Percentiles rank a stretch among this genome's conserved stretches.
Evolutionary conservation across 2,113 vertebrate species (phyloP).

Genomic region (Salvator merianae): DNA sequence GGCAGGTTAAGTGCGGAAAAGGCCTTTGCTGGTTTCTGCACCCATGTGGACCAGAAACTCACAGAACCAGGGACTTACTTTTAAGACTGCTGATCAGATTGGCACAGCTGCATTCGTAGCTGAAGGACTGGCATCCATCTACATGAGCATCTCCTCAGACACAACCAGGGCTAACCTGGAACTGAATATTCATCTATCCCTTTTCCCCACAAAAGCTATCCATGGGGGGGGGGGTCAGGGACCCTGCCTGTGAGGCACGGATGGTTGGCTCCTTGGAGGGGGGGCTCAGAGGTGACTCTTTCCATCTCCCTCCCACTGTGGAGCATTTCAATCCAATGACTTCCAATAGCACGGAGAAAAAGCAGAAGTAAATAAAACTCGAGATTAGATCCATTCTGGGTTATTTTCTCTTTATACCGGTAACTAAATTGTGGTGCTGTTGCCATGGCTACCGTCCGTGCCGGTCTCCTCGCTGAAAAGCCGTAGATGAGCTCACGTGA

Average conservation of each 20-base stretch:
- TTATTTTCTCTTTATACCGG: slow-evolving; percentile 26
- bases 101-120: neutral
- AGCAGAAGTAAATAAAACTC: slow-evolving; percentile 17
- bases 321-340: neutral
- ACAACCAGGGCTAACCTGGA: fast-evolving
- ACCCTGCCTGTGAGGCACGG: no score
- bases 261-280: neutral
- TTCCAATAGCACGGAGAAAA: neutral
- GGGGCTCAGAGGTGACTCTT: neutral
- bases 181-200: neutral
- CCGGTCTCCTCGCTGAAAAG: neutral
- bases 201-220: neutral
- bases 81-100: neutral
- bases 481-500: slow-evolving; percentile 11
- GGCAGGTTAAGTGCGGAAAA: no score
- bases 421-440: slow-evolving; percentile 18
- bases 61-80: no score
- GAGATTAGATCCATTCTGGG: neutral
- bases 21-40: no score
- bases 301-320: neutral
- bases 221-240: no score
- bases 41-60: neutral
- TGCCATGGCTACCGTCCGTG: neutral
- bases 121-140: neutral
- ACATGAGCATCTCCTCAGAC: fast-evolving